Evolutionary conservation across 1,140 invertebrate species (phyloP), one percentile per base, ranked within the genome.

Genomic region (Hylaeus anthracinus): DNA sequence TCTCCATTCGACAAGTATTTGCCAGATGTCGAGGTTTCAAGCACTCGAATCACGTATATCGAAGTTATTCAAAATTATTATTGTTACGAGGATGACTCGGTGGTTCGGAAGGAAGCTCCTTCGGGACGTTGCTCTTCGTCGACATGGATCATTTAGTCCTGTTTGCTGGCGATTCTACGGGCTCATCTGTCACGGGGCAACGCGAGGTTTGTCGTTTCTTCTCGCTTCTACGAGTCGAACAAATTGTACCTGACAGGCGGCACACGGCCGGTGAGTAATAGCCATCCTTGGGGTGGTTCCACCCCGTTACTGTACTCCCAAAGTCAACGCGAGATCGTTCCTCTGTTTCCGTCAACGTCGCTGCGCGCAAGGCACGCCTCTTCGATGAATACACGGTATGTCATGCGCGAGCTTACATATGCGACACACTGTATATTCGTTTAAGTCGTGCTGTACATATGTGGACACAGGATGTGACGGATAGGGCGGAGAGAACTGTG

Each of bases 171-270:
- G 83, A 71, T 72, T 48, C 73, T 55, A n/a, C 26, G 60, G 53
- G 65, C 83, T 86, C 85, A 86, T 86, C 83, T 72, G 85, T 86
- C 83, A 82, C 79, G 61, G 43, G 10, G 64, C 79, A 81, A 75
- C 80, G 77, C 65, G 81, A 83, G 84, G 64, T 74, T 72, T 71
- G 73, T 86, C 81, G 80, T 86, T 86, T 77, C 76, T 78, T 84
- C 82, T 83, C 85, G 81, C 79, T 66, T 65, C 64, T 53, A 58
- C 81, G 82, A 77, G 82, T 81, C 65, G 85, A 87, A 87, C 85
- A 84, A 87, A 87, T 87, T 87, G 86, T 84, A 86, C 79, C 72
- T 82, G 85, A 84, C 85, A 84, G 86, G 6, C 79, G 60, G 82
- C 79, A 86, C 85, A 86, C 78, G 79, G 71, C 61, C 60, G 72